A percentile compares a stretch with the other conserved stretches of the same genome.
Evolutionary conservation across 2,113 vertebrate species (phyloP).

Genomic region (Peromyscus californicus): DNA sequence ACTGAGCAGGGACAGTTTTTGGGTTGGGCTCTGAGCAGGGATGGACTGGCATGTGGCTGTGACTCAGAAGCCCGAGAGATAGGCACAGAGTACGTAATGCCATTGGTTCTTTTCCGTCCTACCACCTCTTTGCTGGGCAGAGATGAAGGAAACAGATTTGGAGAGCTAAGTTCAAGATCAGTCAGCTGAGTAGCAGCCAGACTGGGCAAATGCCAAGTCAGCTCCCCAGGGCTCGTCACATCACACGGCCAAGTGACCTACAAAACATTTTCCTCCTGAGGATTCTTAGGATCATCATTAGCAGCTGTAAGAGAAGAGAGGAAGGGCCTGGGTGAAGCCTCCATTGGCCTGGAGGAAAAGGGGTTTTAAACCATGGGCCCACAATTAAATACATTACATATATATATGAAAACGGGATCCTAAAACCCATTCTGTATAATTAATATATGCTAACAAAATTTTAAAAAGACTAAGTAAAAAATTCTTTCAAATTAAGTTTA

Average conservation of each 20-base stretch:
- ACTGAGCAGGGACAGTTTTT: background rate
- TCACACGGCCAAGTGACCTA: background rate
- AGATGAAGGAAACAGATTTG: background rate
- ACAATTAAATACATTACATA: background rate
- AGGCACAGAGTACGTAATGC: rapidly evolving
- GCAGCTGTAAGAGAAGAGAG: background rate
- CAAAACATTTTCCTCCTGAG: background rate
- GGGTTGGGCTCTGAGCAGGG: background rate
- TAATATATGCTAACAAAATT: background rate
- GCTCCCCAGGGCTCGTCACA: background rate
- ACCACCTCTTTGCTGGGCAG: background rate
- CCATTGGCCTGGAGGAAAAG: background rate
- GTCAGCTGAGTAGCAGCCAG: background rate
- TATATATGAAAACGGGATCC: background rate
- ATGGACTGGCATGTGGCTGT: background rate
- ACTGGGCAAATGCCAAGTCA: background rate
- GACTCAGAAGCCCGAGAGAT: background rate
- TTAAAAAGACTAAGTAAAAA: background rate
- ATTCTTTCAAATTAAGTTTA: background rate
- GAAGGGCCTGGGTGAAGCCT: background rate
- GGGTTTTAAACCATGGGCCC: background rate
- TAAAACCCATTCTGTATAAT: background rate
- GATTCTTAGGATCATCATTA: background rate
- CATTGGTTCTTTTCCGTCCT: background rate
- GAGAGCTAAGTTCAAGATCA: background rate